Evolutionary conservation across 2,113 vertebrate species (phyloP).

Genomic region (Engraulis encrasicolus): DNA sequence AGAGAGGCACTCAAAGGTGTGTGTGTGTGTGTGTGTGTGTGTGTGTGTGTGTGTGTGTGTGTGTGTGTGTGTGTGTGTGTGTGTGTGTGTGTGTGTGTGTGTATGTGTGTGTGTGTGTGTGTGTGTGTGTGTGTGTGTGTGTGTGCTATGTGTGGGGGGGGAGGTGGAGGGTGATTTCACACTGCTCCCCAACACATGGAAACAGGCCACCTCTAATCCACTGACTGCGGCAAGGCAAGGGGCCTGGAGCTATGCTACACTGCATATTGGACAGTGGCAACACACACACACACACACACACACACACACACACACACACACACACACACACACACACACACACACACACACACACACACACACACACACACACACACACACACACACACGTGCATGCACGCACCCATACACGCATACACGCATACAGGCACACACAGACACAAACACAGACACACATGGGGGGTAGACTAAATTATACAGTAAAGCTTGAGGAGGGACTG

Average conservation of each 20-base stretch:
- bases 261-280: slow-evolving; percentile 62
- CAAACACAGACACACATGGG: too few relatives aligned
- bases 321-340: background rate
- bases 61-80: slow-evolving; percentile 17
- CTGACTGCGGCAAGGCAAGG: slow-evolving; percentile 75
- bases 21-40: slow-evolving; percentile 56
- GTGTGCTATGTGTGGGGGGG: slow-evolving; percentile 20
- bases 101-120: slow-evolving; percentile 59
- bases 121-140: slow-evolving; percentile 44
- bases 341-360: background rate
- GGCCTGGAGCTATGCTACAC: slow-evolving; percentile 73
- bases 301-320: background rate
- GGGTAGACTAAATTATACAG: slow-evolving; percentile 75
- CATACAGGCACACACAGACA: too few relatives aligned
- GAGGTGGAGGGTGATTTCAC: slow-evolving; percentile 73
- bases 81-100: slow-evolving; percentile 42
- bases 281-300: background rate
- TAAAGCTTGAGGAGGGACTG: slow-evolving; percentile 73
- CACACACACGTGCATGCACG: background rate
- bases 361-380: background rate
- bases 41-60: slow-evolving; percentile 45
- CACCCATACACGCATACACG: too few relatives aligned
- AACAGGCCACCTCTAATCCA: slow-evolving; percentile 78
- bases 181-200: slow-evolving; percentile 71
- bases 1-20: slow-evolving; percentile 17